Base-by-base conservation (phyloP, 2,888 invertebrate genomes). In the Lymantria monacha region DNA sequence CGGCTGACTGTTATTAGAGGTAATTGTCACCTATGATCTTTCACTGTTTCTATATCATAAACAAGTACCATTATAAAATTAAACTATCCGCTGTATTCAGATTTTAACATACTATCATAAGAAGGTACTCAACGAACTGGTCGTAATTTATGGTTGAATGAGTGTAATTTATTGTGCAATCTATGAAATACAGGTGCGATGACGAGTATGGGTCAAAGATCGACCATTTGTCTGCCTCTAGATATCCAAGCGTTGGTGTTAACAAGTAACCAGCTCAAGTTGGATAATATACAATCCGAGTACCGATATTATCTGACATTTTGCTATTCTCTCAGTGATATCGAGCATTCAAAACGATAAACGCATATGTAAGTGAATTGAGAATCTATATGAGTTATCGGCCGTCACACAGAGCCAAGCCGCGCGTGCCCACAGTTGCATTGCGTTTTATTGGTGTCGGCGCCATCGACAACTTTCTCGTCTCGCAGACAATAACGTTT, bases 401-500 rank as follows among this genome's bases (percentile, higher is more conserved):
- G 63, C 70, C n/a, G 69, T 67, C 60, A 44, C 57, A 61, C 49
- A 53, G 60, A 69, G 59, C 66, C 41, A 40, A 11, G 69, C 55
- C 66, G 75, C 85, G 77, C 85, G 85, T 83, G 83, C 80, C 63
- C 78, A 65, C 65, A 66, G 64, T 68, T 74, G 74, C 78, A 79
- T 81, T 75, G 81, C 63, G 77, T 81, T 87, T 48, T 51, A 51
- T 70, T 74, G 75, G 77, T 80, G 83, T 14, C 13, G 41, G 15
- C 41, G 14, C 14, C 14, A 13, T 14, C 13, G 7, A 12, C 41
- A 41, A 41, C 41, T 41, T 41, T 91, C 90, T 81, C 88, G 79
- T 84, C 86, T 80, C 84, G 74, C 82, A 83, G 83, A 87, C 89
- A 90, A 87, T 85, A 80, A 85, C 77, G 75, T 79, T 86, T 85